phyloP scores from a whole-genome alignment of 2,888 invertebrate genomes.

The Chaetogeoica ovagalla region DNA sequence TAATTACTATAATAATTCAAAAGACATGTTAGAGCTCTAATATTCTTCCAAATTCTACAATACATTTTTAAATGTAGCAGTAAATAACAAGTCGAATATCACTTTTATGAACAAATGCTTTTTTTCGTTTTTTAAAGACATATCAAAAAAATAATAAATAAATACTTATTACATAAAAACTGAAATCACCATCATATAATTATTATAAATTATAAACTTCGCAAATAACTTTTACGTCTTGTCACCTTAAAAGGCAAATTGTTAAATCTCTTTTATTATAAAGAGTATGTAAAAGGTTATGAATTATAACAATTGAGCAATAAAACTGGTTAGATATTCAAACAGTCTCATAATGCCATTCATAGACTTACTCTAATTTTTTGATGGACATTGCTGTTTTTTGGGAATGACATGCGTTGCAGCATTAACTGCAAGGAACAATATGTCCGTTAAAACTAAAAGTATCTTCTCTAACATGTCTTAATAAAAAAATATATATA shows the following conservation, averaged over 20 bases:
- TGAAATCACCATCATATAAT: conserved; percentile 26
- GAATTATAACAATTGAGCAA: conserved; percentile 23
- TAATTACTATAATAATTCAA: conserved; percentile 36
- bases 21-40: conserved; percentile 49
- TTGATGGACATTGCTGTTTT: conserved; percentile 82
- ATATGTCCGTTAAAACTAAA: conserved; percentile 49
- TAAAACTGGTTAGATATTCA: conserved; percentile 45
- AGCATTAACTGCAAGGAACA: conserved; percentile 80
- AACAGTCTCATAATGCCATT: conserved; percentile 30
- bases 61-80: conserved; percentile 37
- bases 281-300: conserved; percentile 33
- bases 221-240: not conserved
- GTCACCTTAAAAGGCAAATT: not conserved
- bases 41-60: conserved; percentile 27
- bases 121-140: not conserved
- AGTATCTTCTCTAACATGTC: conserved; percentile 43
- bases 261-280: conserved; percentile 43
- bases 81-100: conserved; percentile 29
- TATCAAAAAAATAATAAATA: conserved; percentile 1
- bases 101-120: conserved; percentile 16
- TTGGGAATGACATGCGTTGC: conserved; percentile 84
- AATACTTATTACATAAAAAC: conserved; percentile 22
- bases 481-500: conserved; percentile 29
- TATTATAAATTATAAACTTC: too few relatives aligned
- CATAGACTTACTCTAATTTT: conserved; percentile 84